phyloP scores from a whole-genome alignment of 2,113 vertebrate genomes.

The Stomatorhinus ivindoensis region DNA sequence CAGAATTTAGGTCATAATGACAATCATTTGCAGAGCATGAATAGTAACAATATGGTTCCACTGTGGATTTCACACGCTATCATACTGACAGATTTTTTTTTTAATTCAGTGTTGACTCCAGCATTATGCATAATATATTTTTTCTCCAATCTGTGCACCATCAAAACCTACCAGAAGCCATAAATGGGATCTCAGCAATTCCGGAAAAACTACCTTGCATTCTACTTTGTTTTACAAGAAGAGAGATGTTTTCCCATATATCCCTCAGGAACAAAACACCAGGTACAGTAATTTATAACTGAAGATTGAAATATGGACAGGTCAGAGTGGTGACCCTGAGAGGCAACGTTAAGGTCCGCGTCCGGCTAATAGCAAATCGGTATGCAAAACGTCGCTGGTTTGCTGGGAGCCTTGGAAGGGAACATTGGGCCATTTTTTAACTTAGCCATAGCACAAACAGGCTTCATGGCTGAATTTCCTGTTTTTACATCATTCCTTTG shows the following conservation, averaged over 20 bases:
- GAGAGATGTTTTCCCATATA: neutral
- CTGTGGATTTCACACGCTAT: neutral
- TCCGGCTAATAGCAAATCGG: neutral
- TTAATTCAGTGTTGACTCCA: neutral
- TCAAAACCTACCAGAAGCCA: neutral
- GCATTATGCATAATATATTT: neutral
- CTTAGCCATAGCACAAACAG: neutral
- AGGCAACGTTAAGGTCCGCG: neutral
- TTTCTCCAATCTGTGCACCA: neutral
- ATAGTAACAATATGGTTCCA: neutral
- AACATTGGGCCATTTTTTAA: neutral
- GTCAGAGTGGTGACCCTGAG: neutral
- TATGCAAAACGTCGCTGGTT: neutral
- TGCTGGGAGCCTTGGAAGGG: neutral
- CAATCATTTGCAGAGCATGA: neutral
- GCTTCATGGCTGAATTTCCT: neutral
- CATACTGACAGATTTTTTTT: neutral
- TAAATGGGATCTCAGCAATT: neutral
- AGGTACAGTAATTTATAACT: neutral
- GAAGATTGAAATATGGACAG: slow-evolving; percentile 3
- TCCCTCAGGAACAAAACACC: neutral
- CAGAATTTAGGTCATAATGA: neutral
- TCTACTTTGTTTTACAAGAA: neutral
- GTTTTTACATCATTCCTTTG: slow-evolving; percentile 13
- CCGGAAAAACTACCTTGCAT: neutral